Evolutionary conservation across 2,113 vertebrate genomes (phyloP).

Genomic region (Psilopogon haemacephalus): DNA sequence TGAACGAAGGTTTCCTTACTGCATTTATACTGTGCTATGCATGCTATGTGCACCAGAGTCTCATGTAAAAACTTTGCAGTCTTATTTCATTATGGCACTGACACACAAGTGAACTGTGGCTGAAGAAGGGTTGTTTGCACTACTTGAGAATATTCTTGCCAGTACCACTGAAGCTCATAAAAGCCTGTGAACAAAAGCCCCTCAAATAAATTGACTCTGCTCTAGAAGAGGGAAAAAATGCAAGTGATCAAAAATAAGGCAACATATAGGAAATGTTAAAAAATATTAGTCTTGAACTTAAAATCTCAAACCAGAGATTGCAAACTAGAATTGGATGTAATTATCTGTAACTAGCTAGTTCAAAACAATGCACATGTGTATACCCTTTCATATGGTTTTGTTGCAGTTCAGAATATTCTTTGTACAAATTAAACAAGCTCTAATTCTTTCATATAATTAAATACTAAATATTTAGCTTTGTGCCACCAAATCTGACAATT

Average conservation of each 20-base stretch:
- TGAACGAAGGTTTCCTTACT: background rate
- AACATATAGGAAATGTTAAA: slow-evolving; percentile 31
- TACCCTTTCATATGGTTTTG: background rate
- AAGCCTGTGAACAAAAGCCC: background rate
- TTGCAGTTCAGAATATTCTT: background rate
- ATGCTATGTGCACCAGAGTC: background rate
- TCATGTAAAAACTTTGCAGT: background rate
- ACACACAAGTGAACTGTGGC: background rate
- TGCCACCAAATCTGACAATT: too few relatives aligned
- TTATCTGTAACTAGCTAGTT: background rate
- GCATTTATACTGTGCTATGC: background rate
- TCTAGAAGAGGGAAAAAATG: background rate
- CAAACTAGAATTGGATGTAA: too few relatives aligned
- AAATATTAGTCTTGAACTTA: background rate
- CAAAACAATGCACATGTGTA: background rate
- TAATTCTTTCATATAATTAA: too few relatives aligned
- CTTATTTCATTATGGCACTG: background rate
- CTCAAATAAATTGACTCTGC: background rate
- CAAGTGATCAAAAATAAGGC: background rate
- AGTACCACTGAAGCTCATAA: background rate
- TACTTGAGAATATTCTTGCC: background rate
- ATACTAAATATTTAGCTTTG: too few relatives aligned
- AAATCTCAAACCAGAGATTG: background rate
- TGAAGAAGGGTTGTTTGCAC: background rate
- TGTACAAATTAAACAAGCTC: background rate